Percentiles rank a stretch among this genome's conserved stretches.
Conservation (phyloP, 2,113 vertebrate species). For the Labeo rohita region DNA sequence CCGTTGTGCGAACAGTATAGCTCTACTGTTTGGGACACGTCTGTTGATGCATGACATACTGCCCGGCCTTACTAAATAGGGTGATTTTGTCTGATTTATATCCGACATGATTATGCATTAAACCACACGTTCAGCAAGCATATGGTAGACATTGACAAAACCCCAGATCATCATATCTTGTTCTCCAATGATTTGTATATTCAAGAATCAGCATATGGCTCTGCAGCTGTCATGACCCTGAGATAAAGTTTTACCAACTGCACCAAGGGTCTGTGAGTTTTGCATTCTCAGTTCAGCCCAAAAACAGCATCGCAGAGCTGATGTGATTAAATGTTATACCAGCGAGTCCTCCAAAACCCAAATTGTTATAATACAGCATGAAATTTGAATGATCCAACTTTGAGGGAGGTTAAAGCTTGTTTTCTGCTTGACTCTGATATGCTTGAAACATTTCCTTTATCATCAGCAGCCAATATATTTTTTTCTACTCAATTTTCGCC, state of each 20-base stretch:
- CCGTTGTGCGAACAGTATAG: background rate
- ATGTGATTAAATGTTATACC: constrained; percentile 32
- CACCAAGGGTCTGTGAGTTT: background rate
- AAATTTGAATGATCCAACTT: constrained; percentile 40
- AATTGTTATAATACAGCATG: constrained; percentile 16
- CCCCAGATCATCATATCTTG: background rate
- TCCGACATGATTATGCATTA: background rate
- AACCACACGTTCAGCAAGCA: background rate
- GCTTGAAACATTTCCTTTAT: constrained; percentile 26
- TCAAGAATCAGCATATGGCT: constrained; percentile 21
- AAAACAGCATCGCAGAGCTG: background rate
- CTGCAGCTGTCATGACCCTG: constrained; percentile 24
- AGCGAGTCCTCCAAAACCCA: constrained; percentile 8
- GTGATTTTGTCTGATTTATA: background rate
- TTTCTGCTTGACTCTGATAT: constrained; percentile 41
- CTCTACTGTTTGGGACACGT: background rate
- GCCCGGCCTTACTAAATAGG: background rate
- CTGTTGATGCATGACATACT: background rate
- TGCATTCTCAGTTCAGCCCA: background rate
- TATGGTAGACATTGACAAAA: background rate
- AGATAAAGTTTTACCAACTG: constrained; percentile 8
- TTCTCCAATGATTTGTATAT: background rate
- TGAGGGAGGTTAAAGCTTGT: constrained; percentile 39
- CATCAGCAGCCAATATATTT: constrained; percentile 22
- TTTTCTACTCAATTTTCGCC: constrained; percentile 23